A percentile compares a stretch with the other conserved stretches of the same genome.
phyloP scores from a whole-genome alignment of 2,888 invertebrate genomes.

The Dicranocentrus wangi region DNA sequence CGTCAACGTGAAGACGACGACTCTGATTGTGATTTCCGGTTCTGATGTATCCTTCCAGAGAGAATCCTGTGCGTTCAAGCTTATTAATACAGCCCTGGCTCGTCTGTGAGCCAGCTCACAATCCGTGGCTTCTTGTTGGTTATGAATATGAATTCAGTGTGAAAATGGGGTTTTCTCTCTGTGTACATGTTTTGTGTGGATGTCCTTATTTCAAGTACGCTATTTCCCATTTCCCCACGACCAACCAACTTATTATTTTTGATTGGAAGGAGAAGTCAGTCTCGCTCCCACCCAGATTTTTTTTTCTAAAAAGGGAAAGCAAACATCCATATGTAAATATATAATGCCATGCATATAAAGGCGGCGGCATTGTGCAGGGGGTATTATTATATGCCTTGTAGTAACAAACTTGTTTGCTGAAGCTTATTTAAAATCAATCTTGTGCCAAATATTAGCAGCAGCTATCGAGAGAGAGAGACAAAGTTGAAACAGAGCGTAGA shows the following conservation, averaged over 20 bases:
- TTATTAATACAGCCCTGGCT: too few species aligned
- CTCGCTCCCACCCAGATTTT: neutral
- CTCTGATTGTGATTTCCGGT: too few species aligned
- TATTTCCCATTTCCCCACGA: conserved; percentile 30
- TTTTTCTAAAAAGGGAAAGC: neutral
- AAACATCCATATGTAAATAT: neutral
- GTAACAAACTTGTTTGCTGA: neutral
- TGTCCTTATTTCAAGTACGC: conserved; percentile 29
- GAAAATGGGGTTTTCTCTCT: neutral
- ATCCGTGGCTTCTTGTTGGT: neutral
- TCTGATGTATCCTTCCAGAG: too few species aligned
- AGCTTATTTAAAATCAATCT: conserved; percentile 11
- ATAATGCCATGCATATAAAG: neutral
- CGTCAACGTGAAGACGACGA: too few species aligned
- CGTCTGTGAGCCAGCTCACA: neutral
- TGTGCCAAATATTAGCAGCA: neutral
- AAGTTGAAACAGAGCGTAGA: too few species aligned
- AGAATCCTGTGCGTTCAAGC: too few species aligned
- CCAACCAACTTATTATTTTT: conserved; percentile 42
- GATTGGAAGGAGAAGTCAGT: conserved; percentile 11
- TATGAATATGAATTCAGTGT: too few species aligned
- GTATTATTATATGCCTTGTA: neutral
- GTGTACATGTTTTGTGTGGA: neutral
- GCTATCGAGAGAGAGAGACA: too few species aligned
- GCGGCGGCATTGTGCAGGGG: too few species aligned